A percentile compares a stretch with the other conserved stretches of the same genome.
phyloP scores from a whole-genome alignment of 2,113 vertebrate species.

The Sitta europaea region DNA sequence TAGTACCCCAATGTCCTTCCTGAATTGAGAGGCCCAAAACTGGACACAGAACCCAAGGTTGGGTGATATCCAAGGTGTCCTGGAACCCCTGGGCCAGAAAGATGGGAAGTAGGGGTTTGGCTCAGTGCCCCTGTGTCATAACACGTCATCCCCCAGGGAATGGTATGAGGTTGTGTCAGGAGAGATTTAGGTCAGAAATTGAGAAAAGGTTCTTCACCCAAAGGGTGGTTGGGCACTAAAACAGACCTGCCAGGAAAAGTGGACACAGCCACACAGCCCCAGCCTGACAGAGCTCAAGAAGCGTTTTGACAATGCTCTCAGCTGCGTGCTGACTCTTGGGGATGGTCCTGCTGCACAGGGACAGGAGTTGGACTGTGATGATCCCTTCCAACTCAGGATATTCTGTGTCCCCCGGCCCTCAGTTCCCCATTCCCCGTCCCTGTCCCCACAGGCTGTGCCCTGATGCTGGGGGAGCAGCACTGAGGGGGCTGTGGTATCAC shows the following conservation, averaged over 20 bases:
- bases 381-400: background rate
- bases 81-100: rapidly evolving
- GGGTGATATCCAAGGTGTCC: background rate
- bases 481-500: too few relatives aligned
- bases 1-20: background rate
- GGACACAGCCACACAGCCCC: too few relatives aligned
- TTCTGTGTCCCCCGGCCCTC: background rate
- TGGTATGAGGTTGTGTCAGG: background rate
- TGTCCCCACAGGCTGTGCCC: rapidly evolving
- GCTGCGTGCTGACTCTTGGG: background rate
- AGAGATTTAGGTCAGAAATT: background rate
- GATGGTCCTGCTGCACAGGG: background rate
- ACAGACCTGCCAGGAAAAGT: background rate
- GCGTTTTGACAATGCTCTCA: background rate
- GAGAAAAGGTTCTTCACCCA: background rate
- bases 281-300: background rate
- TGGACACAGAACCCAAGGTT: rapidly evolving
- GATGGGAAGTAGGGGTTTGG: rapidly evolving
- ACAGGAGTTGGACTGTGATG: background rate
- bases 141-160: background rate
- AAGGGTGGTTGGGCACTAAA: too few relatives aligned
- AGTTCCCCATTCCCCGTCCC: too few relatives aligned
- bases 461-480: background rate
- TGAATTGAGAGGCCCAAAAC: background rate
- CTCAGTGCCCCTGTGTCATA: too few relatives aligned